These are phyloP conservation scores for Papio anubis DNA, from an alignment of 2,113 vertebrate species.

Conservation along the genomic window DNA sequence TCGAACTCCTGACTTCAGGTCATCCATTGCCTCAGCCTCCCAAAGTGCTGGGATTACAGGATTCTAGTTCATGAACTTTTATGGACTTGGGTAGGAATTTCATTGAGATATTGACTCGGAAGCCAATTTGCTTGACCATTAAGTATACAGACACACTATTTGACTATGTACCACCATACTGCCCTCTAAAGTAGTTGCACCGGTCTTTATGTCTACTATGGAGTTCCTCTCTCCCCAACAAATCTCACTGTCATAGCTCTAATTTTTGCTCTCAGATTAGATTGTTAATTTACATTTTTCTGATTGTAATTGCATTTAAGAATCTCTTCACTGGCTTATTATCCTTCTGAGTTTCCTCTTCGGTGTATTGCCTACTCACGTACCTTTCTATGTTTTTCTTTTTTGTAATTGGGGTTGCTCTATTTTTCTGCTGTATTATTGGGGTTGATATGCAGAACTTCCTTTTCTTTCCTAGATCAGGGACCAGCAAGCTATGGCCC, in stretches of 20 bases:
- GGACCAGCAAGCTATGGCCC: neutral
- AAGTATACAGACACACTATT: neutral
- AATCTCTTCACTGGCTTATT: too few relatives aligned
- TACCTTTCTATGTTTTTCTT: neutral
- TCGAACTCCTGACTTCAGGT: too few relatives aligned
- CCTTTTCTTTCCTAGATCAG: neutral
- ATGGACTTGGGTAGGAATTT: neutral
- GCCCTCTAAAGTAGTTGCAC: neutral
- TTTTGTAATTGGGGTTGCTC: neutral
- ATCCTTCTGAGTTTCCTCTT: too few relatives aligned
- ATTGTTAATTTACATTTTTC: neutral
- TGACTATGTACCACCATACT: neutral
- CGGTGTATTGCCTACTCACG: too few relatives aligned
- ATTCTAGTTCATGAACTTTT: neutral
- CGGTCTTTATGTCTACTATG: neutral
- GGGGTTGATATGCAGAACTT: neutral
- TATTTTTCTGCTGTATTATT: neutral
- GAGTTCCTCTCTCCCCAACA: neutral
- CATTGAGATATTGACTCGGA: neutral
- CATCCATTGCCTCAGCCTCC: too few relatives aligned
- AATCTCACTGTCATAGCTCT: neutral
- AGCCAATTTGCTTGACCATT: neutral
- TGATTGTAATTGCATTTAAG: too few relatives aligned
- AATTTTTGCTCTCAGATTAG: neutral
- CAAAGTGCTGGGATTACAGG: too few relatives aligned